phyloP scores from a whole-genome alignment of 2,113 vertebrate genomes.

The Aldabrachelys gigantea region DNA sequence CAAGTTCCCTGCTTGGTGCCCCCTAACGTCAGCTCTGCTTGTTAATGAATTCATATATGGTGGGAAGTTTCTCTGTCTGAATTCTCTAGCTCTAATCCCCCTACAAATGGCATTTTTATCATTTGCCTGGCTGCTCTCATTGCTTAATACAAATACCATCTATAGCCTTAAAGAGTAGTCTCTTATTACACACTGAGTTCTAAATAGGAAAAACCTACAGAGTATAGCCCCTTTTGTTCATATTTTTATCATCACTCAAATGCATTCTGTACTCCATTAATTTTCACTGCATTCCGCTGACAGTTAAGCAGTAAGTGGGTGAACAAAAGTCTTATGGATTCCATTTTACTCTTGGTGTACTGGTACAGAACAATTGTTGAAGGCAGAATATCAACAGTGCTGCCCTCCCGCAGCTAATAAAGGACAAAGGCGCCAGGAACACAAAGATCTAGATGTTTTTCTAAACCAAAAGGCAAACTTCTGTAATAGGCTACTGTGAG shows the following conservation, averaged over 20 bases:
- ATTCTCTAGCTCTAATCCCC: background rate
- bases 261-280: no score
- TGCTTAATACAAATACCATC: background rate
- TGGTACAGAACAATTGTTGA: background rate
- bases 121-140: background rate
- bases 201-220: background rate
- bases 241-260: background rate
- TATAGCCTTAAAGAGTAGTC: background rate
- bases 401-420: background rate
- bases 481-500: background rate
- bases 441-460: constrained; percentile 9
- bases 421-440: background rate
- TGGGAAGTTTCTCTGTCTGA: background rate
- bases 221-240: background rate
- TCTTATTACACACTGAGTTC: background rate
- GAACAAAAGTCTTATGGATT: background rate
- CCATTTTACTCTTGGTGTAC: background rate
- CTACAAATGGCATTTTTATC: background rate
- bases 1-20: no score
- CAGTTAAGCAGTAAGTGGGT: background rate
- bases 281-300: background rate
- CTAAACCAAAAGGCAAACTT: background rate
- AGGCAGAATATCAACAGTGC: background rate
- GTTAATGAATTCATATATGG: background rate
- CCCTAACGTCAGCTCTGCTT: background rate